These are phyloP conservation scores for Rhadinocentrus ornatus DNA, from an alignment of 2,797 vertebrate species.

Conservation along the genomic window DNA sequence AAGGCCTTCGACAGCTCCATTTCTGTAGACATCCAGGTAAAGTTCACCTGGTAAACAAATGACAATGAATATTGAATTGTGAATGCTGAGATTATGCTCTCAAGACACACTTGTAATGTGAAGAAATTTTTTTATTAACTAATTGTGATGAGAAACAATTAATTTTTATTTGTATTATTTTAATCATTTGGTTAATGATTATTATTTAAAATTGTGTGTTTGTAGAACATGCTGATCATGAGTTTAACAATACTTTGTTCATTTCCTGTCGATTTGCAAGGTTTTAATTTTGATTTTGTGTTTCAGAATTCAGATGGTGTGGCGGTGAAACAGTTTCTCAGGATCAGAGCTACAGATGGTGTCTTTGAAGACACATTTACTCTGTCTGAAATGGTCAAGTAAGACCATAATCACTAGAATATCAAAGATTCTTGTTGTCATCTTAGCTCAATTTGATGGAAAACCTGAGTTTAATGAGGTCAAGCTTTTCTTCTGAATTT, in stretches of 20 bases:
- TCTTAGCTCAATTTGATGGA: background rate
- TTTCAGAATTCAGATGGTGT: constrained; percentile 76
- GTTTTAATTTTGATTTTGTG: background rate
- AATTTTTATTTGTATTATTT: background rate
- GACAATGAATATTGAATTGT: background rate
- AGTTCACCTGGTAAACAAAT: constrained; percentile 44
- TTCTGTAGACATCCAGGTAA: constrained; percentile 76
- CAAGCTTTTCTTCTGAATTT: background rate
- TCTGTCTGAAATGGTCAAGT: constrained; percentile 75
- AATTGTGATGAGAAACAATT: background rate
- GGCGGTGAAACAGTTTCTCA: constrained; percentile 64
- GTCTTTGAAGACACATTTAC: constrained; percentile 47
- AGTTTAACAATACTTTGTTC: background rate
- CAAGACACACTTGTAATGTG: too few relatives aligned
- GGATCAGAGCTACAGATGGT: constrained; percentile 46
- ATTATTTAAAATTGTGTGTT: background rate
- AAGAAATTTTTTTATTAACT: too few relatives aligned
- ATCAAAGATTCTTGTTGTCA: rapidly evolving
- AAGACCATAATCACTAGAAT: constrained; percentile 8
- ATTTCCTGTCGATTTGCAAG: background rate
- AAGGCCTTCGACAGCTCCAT: constrained; percentile 62
- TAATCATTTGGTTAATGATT: background rate
- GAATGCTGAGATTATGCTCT: background rate
- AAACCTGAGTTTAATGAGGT: background rate
- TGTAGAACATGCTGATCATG: background rate